Percentiles rank a stretch among this genome's conserved stretches.
Evolutionary conservation across 2,888 invertebrate species (phyloP).

Genomic region (Drosophila paucipuncta): DNA sequence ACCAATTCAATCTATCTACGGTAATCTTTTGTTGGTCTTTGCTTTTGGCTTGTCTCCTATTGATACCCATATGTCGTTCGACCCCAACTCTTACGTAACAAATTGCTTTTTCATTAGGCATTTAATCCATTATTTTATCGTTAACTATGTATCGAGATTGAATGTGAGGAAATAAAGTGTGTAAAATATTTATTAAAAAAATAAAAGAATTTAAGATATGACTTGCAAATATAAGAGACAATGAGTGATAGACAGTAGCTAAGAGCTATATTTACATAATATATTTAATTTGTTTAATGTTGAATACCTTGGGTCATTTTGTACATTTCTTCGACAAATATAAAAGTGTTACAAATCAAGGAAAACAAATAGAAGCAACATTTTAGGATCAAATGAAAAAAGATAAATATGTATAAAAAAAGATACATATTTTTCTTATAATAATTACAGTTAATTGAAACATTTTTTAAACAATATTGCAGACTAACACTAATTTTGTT

Average conservation of each 20-base stretch:
- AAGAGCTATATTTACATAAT: neutral
- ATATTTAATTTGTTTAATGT: neutral
- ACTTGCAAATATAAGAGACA: neutral
- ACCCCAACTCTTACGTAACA: neutral
- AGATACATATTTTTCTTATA: too few species aligned
- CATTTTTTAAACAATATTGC: neutral
- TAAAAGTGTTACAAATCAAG: neutral
- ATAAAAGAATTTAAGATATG: neutral
- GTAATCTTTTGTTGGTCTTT: slow-evolving; percentile 13
- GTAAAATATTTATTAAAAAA: neutral
- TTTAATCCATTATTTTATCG: neutral
- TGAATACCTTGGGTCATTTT: neutral
- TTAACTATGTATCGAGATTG: neutral
- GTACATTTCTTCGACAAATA: neutral
- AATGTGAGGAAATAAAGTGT: neutral
- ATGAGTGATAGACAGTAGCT: neutral
- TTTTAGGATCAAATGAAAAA: neutral
- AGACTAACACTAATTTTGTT: neutral
- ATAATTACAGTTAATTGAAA: neutral
- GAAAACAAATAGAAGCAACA: neutral
- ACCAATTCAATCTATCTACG: slow-evolving; percentile 1
- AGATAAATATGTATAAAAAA: neutral
- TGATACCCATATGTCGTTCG: slow-evolving; percentile 12
- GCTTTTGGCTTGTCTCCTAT: slow-evolving; percentile 3
- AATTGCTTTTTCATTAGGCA: neutral